Conservation (phyloP, 2,888 invertebrate genomes). For the Flexamia atlantica region DNA sequence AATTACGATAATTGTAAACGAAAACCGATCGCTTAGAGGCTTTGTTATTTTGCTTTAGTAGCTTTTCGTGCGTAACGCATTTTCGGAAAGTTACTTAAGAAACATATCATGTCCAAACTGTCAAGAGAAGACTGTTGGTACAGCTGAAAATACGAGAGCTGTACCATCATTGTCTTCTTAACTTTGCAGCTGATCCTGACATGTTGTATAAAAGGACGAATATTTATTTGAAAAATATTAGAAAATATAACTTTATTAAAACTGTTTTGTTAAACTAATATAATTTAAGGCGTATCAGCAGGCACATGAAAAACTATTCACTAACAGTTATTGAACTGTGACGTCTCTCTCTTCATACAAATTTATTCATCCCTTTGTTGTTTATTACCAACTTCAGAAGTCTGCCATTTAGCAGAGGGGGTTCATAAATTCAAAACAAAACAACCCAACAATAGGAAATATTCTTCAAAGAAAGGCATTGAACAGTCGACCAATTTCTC, state of each 20-base stretch:
- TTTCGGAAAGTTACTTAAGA: not conserved
- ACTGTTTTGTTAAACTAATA: no score
- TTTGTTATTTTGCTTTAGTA: no score
- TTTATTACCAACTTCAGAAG: not conserved
- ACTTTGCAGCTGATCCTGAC: no score
- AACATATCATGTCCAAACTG: not conserved
- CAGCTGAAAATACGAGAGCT: not conserved
- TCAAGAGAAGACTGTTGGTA: not conserved
- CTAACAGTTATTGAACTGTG: no score
- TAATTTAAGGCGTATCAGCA: no score
- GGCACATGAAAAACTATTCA: no score
- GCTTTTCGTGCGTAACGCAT: not conserved
- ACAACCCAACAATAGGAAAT: not conserved
- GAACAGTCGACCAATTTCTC: not conserved
- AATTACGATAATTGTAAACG: no score
- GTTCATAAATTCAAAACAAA: not conserved
- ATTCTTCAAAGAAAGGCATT: not conserved
- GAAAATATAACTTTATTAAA: no score
- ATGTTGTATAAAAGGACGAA: no score
- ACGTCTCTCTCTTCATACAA: not conserved
- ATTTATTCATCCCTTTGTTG: constrained; percentile 10
- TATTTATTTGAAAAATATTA: no score
- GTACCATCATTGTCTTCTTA: not conserved
- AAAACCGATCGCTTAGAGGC: no score
- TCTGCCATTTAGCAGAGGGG: not conserved